A percentile compares a stretch with the other conserved stretches of the same genome.
These are phyloP conservation scores for Enoplosus armatus DNA, from an alignment of 2,797 vertebrate genomes.

Conservation along the genomic window DNA sequence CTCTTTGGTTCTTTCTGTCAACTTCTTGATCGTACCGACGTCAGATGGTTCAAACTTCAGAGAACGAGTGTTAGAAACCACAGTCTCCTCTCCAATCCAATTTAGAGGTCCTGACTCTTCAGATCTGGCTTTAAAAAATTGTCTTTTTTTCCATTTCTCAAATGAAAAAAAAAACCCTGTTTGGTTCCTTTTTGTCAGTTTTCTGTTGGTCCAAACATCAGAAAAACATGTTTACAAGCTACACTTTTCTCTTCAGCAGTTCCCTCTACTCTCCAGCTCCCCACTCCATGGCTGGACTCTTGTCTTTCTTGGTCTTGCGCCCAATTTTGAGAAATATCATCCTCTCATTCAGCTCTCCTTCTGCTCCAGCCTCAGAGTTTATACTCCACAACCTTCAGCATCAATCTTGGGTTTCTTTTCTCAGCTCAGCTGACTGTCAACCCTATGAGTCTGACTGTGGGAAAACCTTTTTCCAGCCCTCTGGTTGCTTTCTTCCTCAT, in stretches of 20 bases:
- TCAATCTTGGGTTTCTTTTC: conserved; percentile 24
- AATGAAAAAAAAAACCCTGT: background rate
- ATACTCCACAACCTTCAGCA: conserved; percentile 44
- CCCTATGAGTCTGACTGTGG: conserved; percentile 47
- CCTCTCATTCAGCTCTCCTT: background rate
- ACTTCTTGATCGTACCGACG: conserved; percentile 1
- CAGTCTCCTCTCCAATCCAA: conserved; percentile 20
- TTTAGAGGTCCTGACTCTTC: conserved; percentile 23
- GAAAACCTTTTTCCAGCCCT: conserved; percentile 69
- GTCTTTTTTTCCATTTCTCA: conserved; percentile 1
- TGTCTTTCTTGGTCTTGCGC: background rate
- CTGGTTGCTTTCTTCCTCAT: conserved; percentile 73
- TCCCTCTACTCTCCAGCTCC: background rate
- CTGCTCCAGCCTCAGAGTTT: conserved; percentile 16
- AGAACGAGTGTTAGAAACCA: conserved; percentile 36
- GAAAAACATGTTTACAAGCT: conserved; percentile 26
- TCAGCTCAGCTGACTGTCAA: conserved; percentile 58
- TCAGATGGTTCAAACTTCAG: conserved; percentile 44
- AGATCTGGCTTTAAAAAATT: conserved; percentile 37
- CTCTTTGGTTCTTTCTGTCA: conserved; percentile 24
- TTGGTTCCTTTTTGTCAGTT: background rate
- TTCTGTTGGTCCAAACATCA: conserved; percentile 23
- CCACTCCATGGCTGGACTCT: background rate
- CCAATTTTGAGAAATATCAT: background rate
- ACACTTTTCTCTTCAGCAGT: background rate